Base-by-base conservation (phyloP, 2,888 invertebrate species). In the Galerucella calmariensis region DNA sequence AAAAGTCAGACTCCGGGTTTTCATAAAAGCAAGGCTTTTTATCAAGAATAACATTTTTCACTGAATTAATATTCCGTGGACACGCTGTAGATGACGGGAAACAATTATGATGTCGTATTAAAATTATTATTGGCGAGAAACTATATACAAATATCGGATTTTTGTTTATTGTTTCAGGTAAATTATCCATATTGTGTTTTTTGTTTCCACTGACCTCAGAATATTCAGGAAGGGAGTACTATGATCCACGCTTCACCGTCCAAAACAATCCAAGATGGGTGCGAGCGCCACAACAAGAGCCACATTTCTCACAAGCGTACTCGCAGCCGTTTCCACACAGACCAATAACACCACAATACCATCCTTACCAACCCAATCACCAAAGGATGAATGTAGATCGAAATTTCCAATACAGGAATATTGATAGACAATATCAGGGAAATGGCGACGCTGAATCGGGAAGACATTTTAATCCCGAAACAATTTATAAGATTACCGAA, bases 401-500 rank as follows among this genome's bases (percentile, higher is more conserved):
- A 62, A 75, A 62, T 48, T 67, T 46, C 20, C 70, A 73, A 35
- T 63, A 69, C 48, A 51, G 73, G 12, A 75, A 73, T 65, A 74
- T 77, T 20, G 74, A 75, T 75, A 75, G 68, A 59, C 72, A 75
- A 58, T 76, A 76, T 67, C 75, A 74, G 24, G 74, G 35, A 11
- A 76, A 77, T 51, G 78, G 80, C 20, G 79, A 83, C 68, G 56
- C 74, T 8, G 85, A 85, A 69, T 81, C 83, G 56, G 83, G 83
- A n/a, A 81, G 88, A 46, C 86, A 87, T 80, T 86, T 87, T 74
- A 81, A 83, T 66, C 86, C 87, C 41, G 87, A 87, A 74, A 87
- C 90, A 1, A 82, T 91, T 72, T 83, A 87, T 69, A 89, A 88
- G 68, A 90, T 91, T 76, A 89, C 90, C 1, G 92, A 92, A 85